These are phyloP conservation scores for Himalopsyche kuldschensis DNA, from an alignment of 2,888 invertebrate species.

Conservation along the genomic window DNA sequence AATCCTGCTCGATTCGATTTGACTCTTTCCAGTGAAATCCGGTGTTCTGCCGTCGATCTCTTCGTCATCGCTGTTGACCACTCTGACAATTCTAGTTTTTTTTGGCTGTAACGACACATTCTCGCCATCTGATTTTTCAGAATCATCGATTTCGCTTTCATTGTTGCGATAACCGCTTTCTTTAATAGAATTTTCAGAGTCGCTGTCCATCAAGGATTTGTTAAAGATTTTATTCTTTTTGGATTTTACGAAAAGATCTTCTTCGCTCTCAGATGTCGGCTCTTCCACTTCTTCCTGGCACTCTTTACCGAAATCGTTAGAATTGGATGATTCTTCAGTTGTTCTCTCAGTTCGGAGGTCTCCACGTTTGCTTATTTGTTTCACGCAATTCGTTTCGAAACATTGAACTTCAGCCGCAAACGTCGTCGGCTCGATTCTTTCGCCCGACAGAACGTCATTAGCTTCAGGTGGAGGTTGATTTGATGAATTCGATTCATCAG, in stretches of 20 bases:
- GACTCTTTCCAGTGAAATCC: conserved; percentile 40
- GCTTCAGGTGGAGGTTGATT: too few species aligned
- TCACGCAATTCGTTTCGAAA: not conserved
- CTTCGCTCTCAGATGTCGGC: not conserved
- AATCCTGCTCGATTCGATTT: conserved; percentile 46
- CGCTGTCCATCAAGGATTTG: not conserved
- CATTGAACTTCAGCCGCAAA: too few species aligned
- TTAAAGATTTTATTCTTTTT: not conserved
- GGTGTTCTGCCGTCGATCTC: not conserved
- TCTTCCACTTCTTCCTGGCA: too few species aligned
- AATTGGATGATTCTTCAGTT: not conserved
- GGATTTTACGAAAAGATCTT: not conserved
- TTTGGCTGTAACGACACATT: not conserved
- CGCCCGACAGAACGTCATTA: too few species aligned
- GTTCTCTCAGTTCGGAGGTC: not conserved
- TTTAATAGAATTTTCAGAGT: not conserved
- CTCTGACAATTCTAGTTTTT: not conserved
- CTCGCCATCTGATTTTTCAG: not conserved
- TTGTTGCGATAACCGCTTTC: not conserved
- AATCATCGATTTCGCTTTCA: not conserved
- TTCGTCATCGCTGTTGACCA: not conserved
- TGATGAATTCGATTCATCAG: too few species aligned
- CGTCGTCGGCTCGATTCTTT: too few species aligned
- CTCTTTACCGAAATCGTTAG: not conserved
- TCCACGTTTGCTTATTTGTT: not conserved